Conservation (phyloP, 1,140 invertebrate genomes). For the Drosophila serrata region DNA sequence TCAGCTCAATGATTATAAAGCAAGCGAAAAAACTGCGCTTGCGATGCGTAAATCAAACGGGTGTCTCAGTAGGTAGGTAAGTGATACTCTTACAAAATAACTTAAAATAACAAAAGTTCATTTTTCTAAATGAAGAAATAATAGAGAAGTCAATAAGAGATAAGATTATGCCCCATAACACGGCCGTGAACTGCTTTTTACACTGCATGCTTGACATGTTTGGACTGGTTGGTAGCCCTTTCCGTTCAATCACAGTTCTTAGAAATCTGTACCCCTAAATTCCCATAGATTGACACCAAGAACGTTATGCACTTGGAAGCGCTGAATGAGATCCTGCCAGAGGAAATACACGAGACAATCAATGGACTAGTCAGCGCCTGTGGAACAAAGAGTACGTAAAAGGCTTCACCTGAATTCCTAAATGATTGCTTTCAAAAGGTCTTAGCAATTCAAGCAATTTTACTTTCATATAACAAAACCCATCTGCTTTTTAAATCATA, state of each 20-base stretch:
- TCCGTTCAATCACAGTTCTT: too few relatives aligned
- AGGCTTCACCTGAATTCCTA: background rate
- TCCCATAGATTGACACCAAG: conserved; percentile 62
- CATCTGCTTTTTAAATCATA: background rate
- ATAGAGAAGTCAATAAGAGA: conserved; percentile 20
- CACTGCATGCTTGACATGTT: conserved; percentile 77
- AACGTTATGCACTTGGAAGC: conserved; percentile 69
- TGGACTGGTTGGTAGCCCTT: conserved; percentile 57
- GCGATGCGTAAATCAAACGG: conserved; percentile 60
- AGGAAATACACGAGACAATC: conserved; percentile 52
- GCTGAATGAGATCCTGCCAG: conserved; percentile 63
- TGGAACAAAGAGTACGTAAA: conserved; percentile 57
- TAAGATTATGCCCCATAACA: conserved; percentile 44
- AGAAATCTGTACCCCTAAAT: background rate
- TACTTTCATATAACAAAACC: too few relatives aligned
- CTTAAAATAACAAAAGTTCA: background rate
- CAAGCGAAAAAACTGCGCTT: conserved; percentile 64
- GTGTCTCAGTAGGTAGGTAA: conserved; percentile 64
- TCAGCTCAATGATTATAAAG: conserved; percentile 53
- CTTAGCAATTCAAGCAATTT: background rate
- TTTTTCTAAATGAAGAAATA: conserved; percentile 8
- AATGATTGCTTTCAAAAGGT: background rate
- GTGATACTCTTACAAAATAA: background rate
- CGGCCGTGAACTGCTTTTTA: conserved; percentile 65
- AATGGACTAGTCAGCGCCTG: conserved; percentile 43